Conservation (phyloP, 2,888 invertebrate genomes). For the Elegia similella region DNA sequence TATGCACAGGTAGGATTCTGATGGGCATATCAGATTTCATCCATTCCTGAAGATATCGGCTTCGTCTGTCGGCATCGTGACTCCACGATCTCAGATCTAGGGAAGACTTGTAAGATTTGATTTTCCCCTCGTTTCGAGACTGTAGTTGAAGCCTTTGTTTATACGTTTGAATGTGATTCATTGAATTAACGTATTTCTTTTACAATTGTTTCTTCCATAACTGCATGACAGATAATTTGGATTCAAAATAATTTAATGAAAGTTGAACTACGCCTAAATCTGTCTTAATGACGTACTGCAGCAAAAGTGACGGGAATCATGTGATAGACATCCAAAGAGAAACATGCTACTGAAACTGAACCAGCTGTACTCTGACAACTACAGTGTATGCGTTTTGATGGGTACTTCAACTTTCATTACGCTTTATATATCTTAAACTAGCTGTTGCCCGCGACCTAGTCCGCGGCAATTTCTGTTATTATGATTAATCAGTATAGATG, state of each 20-base stretch:
- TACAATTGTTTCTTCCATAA: constrained; percentile 35
- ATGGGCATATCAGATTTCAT: constrained; percentile 65
- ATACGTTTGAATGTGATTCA: constrained; percentile 42
- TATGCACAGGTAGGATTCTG: constrained; percentile 50
- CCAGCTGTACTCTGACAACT: no score
- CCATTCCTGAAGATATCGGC: constrained; percentile 68
- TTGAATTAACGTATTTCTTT: constrained; percentile 41
- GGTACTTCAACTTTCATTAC: no score
- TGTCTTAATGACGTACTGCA: not conserved
- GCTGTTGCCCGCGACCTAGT: no score
- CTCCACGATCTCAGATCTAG: constrained; percentile 80
- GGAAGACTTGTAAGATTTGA: constrained; percentile 79
- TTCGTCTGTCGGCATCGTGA: constrained; percentile 53
- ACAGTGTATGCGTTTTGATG: no score
- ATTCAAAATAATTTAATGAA: constrained; percentile 23
- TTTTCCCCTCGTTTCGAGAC: constrained; percentile 75
- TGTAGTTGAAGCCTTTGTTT: constrained; percentile 42
- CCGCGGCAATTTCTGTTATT: no score
- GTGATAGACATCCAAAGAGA: no score
- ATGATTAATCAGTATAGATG: no score
- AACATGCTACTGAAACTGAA: no score
- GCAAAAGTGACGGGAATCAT: no score
- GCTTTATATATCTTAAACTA: no score
- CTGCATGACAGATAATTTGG: constrained; percentile 45
- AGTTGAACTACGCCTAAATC: not conserved